These are phyloP conservation scores for Vicugna pacos DNA, from an alignment of 2,113 vertebrate species.

Conservation along the genomic window DNA sequence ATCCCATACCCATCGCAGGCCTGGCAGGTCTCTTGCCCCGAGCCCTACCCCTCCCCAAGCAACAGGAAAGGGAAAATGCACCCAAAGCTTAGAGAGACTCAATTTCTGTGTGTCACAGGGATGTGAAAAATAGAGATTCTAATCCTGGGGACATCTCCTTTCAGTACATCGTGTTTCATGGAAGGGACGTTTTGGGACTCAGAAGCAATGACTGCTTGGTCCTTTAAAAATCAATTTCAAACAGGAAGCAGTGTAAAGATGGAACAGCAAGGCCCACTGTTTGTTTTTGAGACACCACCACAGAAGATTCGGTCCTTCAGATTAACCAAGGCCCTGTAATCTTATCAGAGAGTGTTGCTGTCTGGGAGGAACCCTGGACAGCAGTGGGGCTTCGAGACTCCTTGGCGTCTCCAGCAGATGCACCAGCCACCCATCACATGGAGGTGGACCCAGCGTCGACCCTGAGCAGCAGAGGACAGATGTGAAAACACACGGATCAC, in stretches of 20 bases:
- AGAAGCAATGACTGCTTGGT: not conserved
- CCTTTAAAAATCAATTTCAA: not conserved
- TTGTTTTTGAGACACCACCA: not conserved
- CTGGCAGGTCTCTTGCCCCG: not conserved
- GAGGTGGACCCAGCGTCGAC: not conserved
- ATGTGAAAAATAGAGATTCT: not conserved
- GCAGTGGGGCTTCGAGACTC: not conserved
- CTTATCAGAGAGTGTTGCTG: not conserved
- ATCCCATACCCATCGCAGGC: too few species aligned
- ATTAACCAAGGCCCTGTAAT: not conserved
- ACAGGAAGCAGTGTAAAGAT: not conserved
- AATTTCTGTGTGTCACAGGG: not conserved
- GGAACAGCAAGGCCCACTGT: not conserved
- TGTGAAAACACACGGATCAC: fast-evolving
- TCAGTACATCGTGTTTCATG: not conserved
- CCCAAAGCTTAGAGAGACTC: not conserved
- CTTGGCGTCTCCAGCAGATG: not conserved
- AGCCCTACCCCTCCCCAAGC: not conserved
- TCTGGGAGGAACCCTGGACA: not conserved
- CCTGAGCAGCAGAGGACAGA: not conserved
- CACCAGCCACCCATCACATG: fast-evolving
- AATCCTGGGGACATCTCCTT: not conserved
- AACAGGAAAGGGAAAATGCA: not conserved
- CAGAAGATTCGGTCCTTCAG: not conserved
- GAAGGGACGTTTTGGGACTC: not conserved